Evolutionary conservation across 2,888 invertebrate species (phyloP).

Genomic region (Gasteruption jaculator): DNA sequence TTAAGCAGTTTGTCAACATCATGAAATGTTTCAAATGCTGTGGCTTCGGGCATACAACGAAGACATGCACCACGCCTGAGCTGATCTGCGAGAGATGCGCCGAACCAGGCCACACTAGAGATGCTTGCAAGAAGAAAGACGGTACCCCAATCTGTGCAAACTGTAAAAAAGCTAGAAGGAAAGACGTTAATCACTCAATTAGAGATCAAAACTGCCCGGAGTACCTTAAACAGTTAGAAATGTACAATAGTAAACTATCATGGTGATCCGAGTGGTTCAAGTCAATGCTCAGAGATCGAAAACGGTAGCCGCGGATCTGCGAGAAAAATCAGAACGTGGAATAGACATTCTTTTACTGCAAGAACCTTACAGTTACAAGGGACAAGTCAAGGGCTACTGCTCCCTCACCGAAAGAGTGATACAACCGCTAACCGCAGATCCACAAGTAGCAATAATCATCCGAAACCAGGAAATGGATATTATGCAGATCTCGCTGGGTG

Average conservation of each 20-base stretch:
- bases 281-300: too few relatives aligned
- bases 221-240: too few relatives aligned
- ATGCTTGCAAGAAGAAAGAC: too few relatives aligned
- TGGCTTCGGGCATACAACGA: constrained; percentile 8
- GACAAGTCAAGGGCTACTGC: background rate
- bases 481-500: background rate
- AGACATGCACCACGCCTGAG: background rate
- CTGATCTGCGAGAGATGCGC: constrained; percentile 5
- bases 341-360: constrained; percentile 13
- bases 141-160: too few relatives aligned
- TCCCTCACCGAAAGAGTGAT: background rate
- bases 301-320: too few relatives aligned
- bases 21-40: constrained; percentile 14
- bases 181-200: too few relatives aligned
- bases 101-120: too few relatives aligned
- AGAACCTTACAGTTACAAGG: constrained; percentile 15
- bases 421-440: background rate
- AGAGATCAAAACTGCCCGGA: too few relatives aligned
- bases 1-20: background rate
- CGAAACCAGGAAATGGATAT: constrained; percentile 1
- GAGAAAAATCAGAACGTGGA: too few relatives aligned
- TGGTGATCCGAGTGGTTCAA: too few relatives aligned
- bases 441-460: constrained; percentile 3
- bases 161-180: too few relatives aligned
- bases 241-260: too few relatives aligned